Evolutionary conservation across 2,888 invertebrate species (phyloP).

Genomic region (Rhingia rostrata): DNA sequence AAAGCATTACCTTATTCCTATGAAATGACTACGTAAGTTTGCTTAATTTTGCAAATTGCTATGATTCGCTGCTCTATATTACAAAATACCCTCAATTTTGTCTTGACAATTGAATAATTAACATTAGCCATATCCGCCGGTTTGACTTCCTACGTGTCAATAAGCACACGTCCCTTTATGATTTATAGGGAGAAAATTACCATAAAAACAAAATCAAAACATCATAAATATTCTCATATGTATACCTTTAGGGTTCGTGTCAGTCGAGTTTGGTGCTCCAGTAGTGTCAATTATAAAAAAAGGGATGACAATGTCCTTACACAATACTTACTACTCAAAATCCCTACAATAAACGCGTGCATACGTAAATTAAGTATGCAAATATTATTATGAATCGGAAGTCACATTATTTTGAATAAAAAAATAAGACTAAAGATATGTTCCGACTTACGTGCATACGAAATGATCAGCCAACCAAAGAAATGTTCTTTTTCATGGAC

Average conservation of each 20-base stretch:
- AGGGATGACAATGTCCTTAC: constrained; percentile 71
- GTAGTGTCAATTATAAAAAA: constrained; percentile 26
- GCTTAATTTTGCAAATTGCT: constrained; percentile 43
- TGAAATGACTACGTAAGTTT: neutral
- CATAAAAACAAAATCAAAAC: constrained; percentile 68
- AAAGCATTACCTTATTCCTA: neutral
- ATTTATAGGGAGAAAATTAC: constrained; percentile 75
- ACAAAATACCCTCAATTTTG: constrained; percentile 4
- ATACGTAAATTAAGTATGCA: constrained; percentile 68
- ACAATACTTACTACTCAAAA: constrained; percentile 59
- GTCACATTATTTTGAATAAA: constrained; percentile 43
- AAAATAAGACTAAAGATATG: neutral
- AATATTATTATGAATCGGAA: constrained; percentile 65
- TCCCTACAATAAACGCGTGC: constrained; percentile 47
- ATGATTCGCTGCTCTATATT: constrained; percentile 52
- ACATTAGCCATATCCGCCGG: constrained; percentile 47
- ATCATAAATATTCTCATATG: constrained; percentile 1
- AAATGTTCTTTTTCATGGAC: constrained; percentile 26
- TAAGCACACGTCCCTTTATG: constrained; percentile 80
- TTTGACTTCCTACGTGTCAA: constrained; percentile 76
- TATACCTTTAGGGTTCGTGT: constrained; percentile 9
- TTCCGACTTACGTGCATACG: constrained; percentile 10
- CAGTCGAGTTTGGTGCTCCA: constrained; percentile 40
- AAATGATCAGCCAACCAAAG: constrained; percentile 58
- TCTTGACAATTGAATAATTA: constrained; percentile 47